phyloP scores from a whole-genome alignment of 2,888 invertebrate species.

The Charanyca ferruginea region DNA sequence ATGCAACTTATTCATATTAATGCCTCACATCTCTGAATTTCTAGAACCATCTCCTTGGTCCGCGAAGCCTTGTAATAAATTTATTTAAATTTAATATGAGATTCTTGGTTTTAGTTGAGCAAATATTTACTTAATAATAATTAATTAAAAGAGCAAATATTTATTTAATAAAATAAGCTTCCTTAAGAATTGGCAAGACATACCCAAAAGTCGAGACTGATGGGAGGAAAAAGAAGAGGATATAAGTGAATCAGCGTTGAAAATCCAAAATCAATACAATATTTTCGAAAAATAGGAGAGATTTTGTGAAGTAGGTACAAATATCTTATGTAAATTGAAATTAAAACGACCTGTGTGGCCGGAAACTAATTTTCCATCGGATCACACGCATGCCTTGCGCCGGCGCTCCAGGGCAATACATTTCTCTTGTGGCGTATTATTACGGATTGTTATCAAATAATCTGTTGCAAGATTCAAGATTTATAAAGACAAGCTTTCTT shows the following conservation, averaged over 20 bases:
- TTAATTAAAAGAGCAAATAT: background rate
- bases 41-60: slow-evolving; percentile 35
- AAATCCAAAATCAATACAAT: no score
- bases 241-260: no score
- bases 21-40: slow-evolving; percentile 37
- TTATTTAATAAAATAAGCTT: no score
- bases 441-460: slow-evolving; percentile 10
- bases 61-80: slow-evolving; percentile 35
- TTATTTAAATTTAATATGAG: slow-evolving; percentile 17
- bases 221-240: no score
- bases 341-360: slow-evolving; percentile 4
- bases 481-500: background rate
- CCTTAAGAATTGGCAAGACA: no score
- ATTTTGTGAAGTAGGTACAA: no score
- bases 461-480: background rate
- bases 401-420: slow-evolving; percentile 26
- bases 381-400: slow-evolving; percentile 29
- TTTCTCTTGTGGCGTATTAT: slow-evolving; percentile 23
- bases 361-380: slow-evolving; percentile 34
- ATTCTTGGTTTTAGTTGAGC: slow-evolving; percentile 2
- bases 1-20: slow-evolving; percentile 19
- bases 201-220: no score
- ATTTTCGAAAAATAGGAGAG: no score
- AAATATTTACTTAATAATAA: slow-evolving; percentile 7
- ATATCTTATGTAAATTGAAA: slow-evolving; percentile 4